Conservation (phyloP, 2,113 vertebrate genomes). For the Hyperoodon ampullatus region DNA sequence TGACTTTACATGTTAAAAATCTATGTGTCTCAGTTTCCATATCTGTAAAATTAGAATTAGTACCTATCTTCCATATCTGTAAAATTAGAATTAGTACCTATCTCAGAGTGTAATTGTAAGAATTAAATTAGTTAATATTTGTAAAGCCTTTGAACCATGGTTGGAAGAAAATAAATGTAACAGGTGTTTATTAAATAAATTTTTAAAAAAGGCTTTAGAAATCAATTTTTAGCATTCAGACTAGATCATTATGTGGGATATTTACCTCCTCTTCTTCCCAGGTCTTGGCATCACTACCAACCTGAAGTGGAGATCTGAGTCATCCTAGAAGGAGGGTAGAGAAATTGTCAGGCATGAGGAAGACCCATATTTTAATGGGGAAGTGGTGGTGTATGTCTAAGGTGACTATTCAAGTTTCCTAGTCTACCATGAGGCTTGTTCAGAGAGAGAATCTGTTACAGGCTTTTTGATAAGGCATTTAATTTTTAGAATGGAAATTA, state of each 20-base stretch:
- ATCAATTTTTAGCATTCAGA: neutral
- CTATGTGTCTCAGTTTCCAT: neutral
- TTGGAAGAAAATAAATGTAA: neutral
- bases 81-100: neutral
- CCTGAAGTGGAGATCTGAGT: neutral
- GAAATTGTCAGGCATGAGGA: neutral
- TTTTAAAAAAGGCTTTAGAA: constrained; percentile 24
- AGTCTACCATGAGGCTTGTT: neutral
- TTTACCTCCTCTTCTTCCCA: neutral
- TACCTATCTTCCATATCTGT: neutral
- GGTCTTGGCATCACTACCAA: neutral
- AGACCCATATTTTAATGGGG: neutral
- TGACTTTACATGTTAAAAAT: constrained; percentile 15
- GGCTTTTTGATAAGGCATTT: neutral
- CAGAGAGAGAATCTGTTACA: neutral
- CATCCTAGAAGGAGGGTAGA: neutral
- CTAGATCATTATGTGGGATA: neutral
- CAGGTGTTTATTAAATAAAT: neutral
- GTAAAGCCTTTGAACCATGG: neutral
- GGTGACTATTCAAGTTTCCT: neutral
- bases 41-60: neutral
- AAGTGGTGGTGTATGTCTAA: neutral
- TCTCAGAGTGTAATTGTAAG: neutral
- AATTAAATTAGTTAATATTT: neutral
- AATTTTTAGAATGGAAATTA: neutral